Conservation (phyloP, 2,888 invertebrate genomes). For the Athrips mouffetella region DNA sequence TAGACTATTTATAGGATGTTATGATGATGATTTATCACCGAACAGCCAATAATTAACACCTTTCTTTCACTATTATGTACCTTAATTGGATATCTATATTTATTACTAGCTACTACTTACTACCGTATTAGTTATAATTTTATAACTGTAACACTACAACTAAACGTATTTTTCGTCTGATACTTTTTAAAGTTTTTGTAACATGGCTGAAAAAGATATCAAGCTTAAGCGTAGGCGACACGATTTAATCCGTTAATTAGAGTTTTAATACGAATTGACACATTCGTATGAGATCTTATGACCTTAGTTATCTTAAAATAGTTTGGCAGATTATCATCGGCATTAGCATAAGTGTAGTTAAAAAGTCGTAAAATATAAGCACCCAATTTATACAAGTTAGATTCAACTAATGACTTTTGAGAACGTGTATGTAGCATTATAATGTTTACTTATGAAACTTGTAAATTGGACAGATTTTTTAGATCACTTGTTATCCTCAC, state of each 20-base stretch:
- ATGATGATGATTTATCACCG: too few relatives aligned
- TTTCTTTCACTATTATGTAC: too few relatives aligned
- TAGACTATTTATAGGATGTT: too few relatives aligned
- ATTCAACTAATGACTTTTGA: background rate
- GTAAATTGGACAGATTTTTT: too few relatives aligned
- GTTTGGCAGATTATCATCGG: conserved; percentile 4
- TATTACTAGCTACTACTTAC: background rate
- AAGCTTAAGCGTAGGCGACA: conserved; percentile 1
- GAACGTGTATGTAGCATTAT: background rate
- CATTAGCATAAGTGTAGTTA: conserved; percentile 4
- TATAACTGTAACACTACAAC: too few relatives aligned
- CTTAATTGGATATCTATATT: too few relatives aligned
- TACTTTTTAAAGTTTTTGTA: too few relatives aligned
- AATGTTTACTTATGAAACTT: too few relatives aligned
- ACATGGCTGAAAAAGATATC: background rate
- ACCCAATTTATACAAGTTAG: background rate
- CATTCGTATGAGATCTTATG: background rate
- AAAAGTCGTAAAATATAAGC: conserved; percentile 7
- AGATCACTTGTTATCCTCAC: too few relatives aligned
- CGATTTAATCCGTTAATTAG: background rate
- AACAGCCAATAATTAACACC: too few relatives aligned
- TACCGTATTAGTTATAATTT: background rate
- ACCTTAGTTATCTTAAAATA: background rate
- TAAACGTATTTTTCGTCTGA: too few relatives aligned
- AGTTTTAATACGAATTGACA: conserved; percentile 1